phyloP scores from a whole-genome alignment of 2,888 invertebrate genomes.

The Drosophila ezoana region DNA sequence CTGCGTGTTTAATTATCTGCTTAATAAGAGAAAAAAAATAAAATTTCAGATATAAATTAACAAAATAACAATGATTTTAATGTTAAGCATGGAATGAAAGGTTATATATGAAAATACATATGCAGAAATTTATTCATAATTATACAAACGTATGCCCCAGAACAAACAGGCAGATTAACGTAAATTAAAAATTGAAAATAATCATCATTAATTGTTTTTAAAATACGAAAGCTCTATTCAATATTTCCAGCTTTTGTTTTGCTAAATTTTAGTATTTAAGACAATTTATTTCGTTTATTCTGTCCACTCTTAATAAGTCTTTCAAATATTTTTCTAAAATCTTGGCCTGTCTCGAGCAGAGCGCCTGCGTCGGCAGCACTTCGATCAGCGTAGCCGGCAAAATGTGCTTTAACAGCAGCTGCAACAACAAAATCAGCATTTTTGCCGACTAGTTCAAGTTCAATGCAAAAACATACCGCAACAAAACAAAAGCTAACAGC shows the following conservation, averaged over 20 bases:
- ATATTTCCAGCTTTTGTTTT: no score
- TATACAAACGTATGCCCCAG: no score
- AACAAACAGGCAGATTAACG: no score
- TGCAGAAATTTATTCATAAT: no score
- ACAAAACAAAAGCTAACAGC: conserved; percentile 39
- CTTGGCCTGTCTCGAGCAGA: conserved; percentile 8
- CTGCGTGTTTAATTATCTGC: background rate
- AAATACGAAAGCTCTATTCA: no score
- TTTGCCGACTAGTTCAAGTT: conserved; percentile 67
- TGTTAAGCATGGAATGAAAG: no score
- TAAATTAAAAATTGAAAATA: no score
- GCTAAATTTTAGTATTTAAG: background rate
- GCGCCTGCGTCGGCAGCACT: conserved; percentile 39
- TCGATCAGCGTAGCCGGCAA: conserved; percentile 50
- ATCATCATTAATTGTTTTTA: no score
- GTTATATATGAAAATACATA: no score
- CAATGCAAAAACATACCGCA: conserved; percentile 62
- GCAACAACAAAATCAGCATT: conserved; percentile 37
- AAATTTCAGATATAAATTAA: no score
- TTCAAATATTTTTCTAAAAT: background rate
- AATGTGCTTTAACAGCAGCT: conserved; percentile 40
- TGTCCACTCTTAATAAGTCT: no score
- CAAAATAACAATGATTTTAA: background rate
- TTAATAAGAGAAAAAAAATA: no score
- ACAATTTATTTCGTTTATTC: background rate